Evolutionary conservation across 2,797 vertebrate genomes (phyloP).

Genomic region (Cygnus olor): DNA sequence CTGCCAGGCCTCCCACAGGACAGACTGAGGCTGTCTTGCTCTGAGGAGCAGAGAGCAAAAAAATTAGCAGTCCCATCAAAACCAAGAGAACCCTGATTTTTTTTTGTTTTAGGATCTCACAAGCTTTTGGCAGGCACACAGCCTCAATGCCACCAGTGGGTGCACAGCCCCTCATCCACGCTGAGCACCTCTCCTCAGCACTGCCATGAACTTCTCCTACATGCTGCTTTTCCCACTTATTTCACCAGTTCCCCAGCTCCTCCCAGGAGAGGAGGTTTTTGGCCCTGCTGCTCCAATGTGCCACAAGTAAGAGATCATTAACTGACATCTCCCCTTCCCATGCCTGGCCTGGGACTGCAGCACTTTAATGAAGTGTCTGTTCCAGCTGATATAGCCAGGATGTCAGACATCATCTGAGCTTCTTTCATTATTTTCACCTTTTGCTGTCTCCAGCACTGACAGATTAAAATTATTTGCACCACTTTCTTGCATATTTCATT

Average conservation of each 20-base stretch:
- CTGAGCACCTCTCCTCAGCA: rapidly evolving
- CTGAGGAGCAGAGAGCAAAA: not conserved
- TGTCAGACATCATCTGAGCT: not conserved
- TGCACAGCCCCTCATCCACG: not conserved
- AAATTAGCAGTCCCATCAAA: rapidly evolving
- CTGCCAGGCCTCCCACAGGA: not conserved
- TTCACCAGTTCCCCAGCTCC: not conserved
- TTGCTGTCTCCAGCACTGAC: not conserved
- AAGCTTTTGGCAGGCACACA: rapidly evolving
- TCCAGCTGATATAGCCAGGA: not conserved
- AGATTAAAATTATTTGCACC: not conserved
- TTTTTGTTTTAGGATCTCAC: rapidly evolving
- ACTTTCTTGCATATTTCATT: not conserved
- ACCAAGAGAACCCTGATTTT: rapidly evolving
- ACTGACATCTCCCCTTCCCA: not conserved
- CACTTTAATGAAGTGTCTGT: not conserved
- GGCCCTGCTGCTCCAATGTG: not conserved
- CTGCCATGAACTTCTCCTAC: not conserved
- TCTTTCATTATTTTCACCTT: not conserved
- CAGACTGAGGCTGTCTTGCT: rapidly evolving
- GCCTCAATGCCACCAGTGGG: too few relatives aligned
- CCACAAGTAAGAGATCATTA: rapidly evolving
- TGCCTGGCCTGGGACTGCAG: rapidly evolving
- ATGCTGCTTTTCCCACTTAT: not conserved
- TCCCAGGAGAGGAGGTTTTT: not conserved